Conservation (phyloP, 2,888 invertebrate genomes). For the Chalcis sispes region DNA sequence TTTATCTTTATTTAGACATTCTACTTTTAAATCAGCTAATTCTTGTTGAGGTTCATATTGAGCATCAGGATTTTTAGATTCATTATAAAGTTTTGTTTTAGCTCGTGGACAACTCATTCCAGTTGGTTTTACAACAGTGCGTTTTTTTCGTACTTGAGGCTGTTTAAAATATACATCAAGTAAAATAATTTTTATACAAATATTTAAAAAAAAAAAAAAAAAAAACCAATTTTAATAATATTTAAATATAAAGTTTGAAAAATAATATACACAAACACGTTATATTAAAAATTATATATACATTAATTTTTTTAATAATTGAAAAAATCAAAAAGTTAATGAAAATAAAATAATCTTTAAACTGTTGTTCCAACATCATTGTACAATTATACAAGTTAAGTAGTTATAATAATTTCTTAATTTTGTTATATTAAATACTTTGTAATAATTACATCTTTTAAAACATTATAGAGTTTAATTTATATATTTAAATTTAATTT, state of each 20-base stretch:
- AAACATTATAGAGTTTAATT: neutral
- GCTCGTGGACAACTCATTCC: constrained; percentile 59
- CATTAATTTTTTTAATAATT: too few relatives aligned
- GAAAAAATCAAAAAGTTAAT: too few relatives aligned
- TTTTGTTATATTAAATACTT: too few relatives aligned
- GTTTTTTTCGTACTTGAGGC: constrained; percentile 68
- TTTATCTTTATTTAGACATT: constrained; percentile 70
- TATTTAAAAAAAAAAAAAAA: constrained; percentile 6
- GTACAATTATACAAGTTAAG: too few relatives aligned
- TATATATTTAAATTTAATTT: neutral
- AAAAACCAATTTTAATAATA: constrained; percentile 15
- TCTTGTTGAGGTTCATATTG: constrained; percentile 66
- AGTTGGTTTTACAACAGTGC: constrained; percentile 60
- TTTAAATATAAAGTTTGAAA: too few relatives aligned
- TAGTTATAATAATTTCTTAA: too few relatives aligned
- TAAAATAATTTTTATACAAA: neutral
- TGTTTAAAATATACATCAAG: constrained; percentile 53
- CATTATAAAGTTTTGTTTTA: constrained; percentile 60
- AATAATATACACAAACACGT: too few relatives aligned
- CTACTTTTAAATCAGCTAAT: constrained; percentile 71
- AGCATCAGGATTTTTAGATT: constrained; percentile 39
- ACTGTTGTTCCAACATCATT: too few relatives aligned
- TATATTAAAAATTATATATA: too few relatives aligned
- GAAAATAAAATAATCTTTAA: too few relatives aligned
- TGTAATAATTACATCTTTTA: neutral